Percentiles rank a stretch among this genome's conserved stretches.
Conservation (phyloP, 2,113 vertebrate genomes). For the Nansenia antarctica region DNA sequence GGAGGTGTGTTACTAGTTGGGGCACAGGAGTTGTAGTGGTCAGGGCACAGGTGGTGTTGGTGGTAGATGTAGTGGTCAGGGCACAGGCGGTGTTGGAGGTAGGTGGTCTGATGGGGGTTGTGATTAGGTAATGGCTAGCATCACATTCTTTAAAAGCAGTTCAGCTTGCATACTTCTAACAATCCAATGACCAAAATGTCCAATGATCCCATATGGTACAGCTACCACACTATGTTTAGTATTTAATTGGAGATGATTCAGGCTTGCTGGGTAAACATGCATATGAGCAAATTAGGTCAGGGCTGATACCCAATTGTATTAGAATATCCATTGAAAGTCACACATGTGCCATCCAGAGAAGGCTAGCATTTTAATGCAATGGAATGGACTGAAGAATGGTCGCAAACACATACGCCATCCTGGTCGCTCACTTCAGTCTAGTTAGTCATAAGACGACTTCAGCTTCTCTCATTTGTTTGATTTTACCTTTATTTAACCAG, state of each 20-base stretch:
- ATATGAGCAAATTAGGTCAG: neutral
- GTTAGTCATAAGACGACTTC: neutral
- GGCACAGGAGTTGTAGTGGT: too few relatives aligned
- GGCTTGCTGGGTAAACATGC: conserved; percentile 1
- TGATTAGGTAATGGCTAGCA: neutral
- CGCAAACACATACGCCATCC: neutral
- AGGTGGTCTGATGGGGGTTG: neutral
- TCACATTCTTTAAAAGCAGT: conserved; percentile 13
- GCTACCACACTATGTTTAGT: too few relatives aligned
- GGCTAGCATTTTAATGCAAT: neutral
- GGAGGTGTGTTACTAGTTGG: too few relatives aligned
- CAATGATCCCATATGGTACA: neutral
- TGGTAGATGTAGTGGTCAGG: conserved; percentile 27
- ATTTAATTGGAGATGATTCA: neutral
- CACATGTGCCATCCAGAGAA: neutral
- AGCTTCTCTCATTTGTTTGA: too few relatives aligned
- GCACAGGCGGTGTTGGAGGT: too few relatives aligned
- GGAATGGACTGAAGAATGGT: neutral
- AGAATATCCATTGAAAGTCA: neutral
- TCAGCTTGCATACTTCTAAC: conserved; percentile 3
- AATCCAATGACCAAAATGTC: neutral
- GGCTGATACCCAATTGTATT: neutral
- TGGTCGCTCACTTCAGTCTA: too few relatives aligned
- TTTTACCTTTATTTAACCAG: too few relatives aligned
- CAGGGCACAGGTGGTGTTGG: conserved; percentile 32